Conservation (phyloP, 2,888 invertebrate species). For the Endomychus coccineus region DNA sequence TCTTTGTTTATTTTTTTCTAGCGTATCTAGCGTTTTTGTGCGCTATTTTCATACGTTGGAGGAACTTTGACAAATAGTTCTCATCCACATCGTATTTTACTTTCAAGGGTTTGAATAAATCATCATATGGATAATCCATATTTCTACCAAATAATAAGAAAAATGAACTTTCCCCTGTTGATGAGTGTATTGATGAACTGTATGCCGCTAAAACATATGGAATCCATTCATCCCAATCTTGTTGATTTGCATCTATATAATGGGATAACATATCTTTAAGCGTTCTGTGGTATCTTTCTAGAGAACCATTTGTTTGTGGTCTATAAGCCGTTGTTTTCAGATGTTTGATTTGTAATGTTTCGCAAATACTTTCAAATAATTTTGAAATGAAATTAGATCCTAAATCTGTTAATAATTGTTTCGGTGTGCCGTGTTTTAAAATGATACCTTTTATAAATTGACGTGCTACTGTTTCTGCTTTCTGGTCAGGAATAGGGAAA, state of each 20-base stretch:
- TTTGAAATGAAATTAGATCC: too few relatives aligned
- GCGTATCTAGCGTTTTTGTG: conserved; percentile 8
- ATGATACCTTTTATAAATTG: too few relatives aligned
- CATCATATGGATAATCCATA: conserved; percentile 20
- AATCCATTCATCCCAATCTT: conserved; percentile 29
- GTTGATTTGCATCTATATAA: conserved; percentile 23
- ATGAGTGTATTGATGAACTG: conserved; percentile 18
- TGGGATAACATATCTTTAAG: conserved; percentile 25
- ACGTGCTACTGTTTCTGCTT: too few relatives aligned
- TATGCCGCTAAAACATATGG: conserved; percentile 26
- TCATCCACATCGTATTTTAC: conserved; percentile 18
- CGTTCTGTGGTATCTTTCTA: conserved; percentile 27
- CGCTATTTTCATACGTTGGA: conserved; percentile 12
- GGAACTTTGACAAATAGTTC: conserved; percentile 19
- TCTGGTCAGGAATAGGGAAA: too few relatives aligned
- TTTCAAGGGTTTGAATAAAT: conserved; percentile 15
- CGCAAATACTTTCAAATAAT: too few relatives aligned
- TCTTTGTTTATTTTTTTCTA: conserved; percentile 6
- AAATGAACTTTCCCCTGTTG: conserved; percentile 23
- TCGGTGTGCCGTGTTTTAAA: too few relatives aligned
- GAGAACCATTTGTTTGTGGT: conserved; percentile 24
- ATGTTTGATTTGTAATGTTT: too few relatives aligned
- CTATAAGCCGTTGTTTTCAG: too few relatives aligned
- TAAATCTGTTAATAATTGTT: too few relatives aligned
- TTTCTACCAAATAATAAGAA: conserved; percentile 24